Evolutionary conservation across 2,888 invertebrate genomes (phyloP), one percentile per base, ranked within the genome.

Genomic region (Tethea ocularis): DNA sequence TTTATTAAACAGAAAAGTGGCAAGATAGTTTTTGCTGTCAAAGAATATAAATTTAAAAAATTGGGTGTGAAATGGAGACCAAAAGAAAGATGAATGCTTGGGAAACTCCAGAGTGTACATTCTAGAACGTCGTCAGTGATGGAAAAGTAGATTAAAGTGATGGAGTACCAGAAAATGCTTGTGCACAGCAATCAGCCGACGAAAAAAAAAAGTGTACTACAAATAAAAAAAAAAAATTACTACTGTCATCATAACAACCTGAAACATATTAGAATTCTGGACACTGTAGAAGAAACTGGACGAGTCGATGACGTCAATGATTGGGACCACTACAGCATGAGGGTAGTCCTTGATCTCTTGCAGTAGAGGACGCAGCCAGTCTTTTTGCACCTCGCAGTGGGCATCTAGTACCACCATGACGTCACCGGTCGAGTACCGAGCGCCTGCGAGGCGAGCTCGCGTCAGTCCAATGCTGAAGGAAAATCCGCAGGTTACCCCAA

Each of bases 221-320:
- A 57, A 53, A 55, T n/a, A 51, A 15, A 20, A 57, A 57, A 57
- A 56, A 53, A 46, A 10, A 46, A 20, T 46, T 20, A n/a, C 20
- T 46, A 46, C 20, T 46, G 17, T 46, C 20, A 20, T 46, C 46
- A 20, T 20, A 20, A 15, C 67, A 75, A 93, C 93, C 89, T 93
- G 93, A 68, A 93, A 93, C 22, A 67, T 85, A 66, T 82, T 85
- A 26, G 92, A 84, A 69, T 93, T 94, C 87, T 84, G 91, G n/a
- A 94, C 94, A 72, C 95, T 95, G 87, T 97, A 97, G 78, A 95
- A 95, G 85, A 98, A 94, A 56, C 94, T 96, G 68, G 95, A 94
- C 64, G 97, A 96, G 83, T 97, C 97, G 72, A 99, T 98, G 59
- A 97, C 96, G 91, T 99, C 99, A 69, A 99, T 99, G 72, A 98